phyloP scores from a whole-genome alignment of 2,113 vertebrate species.

The Genyomyrus donnyi region DNA sequence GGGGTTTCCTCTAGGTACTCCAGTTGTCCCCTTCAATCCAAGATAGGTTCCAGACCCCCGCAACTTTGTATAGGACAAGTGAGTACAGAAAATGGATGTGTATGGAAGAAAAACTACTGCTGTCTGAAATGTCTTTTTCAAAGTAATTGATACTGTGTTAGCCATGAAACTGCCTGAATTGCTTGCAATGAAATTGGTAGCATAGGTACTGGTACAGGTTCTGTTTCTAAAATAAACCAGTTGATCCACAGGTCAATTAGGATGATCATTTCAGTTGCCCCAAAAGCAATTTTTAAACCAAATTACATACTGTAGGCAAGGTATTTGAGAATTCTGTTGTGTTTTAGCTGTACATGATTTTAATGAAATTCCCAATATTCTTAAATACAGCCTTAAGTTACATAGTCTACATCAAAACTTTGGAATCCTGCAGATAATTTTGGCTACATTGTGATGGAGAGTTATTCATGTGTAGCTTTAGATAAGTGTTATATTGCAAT shows the following conservation, averaged over 20 bases:
- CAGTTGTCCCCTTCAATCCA: not conserved
- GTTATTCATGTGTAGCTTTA: not conserved
- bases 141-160: not conserved
- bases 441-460: not conserved
- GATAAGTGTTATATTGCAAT: not conserved
- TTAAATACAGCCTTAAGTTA: not conserved
- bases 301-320: not conserved
- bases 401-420: not conserved
- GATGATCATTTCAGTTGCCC: not conserved
- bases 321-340: not conserved
- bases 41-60: not conserved
- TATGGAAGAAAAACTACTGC: not conserved
- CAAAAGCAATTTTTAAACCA: not conserved
- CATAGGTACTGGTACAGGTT: not conserved
- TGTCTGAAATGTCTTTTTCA: not conserved
- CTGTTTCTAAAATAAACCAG: not conserved
- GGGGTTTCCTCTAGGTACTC: not conserved
- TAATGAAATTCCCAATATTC: not conserved
- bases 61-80: not conserved
- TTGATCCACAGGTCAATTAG: not conserved
- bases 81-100: not conserved
- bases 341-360: not conserved
- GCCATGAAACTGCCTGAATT: not conserved
- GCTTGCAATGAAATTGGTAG: not conserved
- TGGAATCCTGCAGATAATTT: not conserved